A percentile compares a stretch with the other conserved stretches of the same genome.
Conservation (phyloP, 2,113 vertebrate genomes). For the Xiphophorus hellerii region DNA sequence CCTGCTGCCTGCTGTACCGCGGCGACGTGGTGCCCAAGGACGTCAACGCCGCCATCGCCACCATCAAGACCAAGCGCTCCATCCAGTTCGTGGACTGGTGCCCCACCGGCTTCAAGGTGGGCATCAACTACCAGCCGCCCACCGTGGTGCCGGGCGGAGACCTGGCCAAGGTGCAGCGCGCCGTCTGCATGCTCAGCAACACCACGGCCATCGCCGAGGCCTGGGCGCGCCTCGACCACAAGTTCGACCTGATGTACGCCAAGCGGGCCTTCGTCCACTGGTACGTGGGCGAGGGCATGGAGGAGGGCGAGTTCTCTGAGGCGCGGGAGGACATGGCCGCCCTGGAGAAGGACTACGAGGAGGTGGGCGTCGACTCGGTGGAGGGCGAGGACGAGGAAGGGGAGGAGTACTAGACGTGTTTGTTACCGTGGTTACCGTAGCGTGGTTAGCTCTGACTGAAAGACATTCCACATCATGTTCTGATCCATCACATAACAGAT, state of each 20-base stretch:
- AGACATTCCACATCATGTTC: too few relatives aligned
- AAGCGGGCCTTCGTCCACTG: slow-evolving; percentile 89
- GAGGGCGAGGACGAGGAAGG: too few relatives aligned
- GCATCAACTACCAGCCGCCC: slow-evolving; percentile 40
- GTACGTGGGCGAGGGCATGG: slow-evolving; percentile 90
- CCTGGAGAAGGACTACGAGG: slow-evolving; percentile 87
- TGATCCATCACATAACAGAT: too few relatives aligned
- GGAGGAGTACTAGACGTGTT: too few relatives aligned
- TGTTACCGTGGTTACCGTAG: too few relatives aligned
- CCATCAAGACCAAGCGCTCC: slow-evolving; percentile 85
- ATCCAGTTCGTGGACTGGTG: slow-evolving; percentile 70
- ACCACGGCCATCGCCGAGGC: slow-evolving; percentile 87
- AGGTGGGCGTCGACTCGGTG: slow-evolving; percentile 11
- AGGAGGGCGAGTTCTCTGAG: slow-evolving; percentile 90
- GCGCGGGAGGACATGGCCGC: slow-evolving; percentile 88
- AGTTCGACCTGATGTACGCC: slow-evolving; percentile 89
- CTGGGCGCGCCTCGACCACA: slow-evolving; percentile 88
- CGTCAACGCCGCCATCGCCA: slow-evolving; percentile 86
- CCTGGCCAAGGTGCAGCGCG: slow-evolving; percentile 86
- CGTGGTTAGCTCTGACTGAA: too few relatives aligned
- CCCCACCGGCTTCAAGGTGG: slow-evolving; percentile 12
- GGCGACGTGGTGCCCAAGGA: slow-evolving; percentile 88
- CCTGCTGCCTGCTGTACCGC: slow-evolving; percentile 85
- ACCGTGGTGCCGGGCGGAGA: slow-evolving; percentile 82
- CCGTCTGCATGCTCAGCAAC: slow-evolving; percentile 89